Percentiles rank a stretch among this genome's conserved stretches.
Evolutionary conservation across 2,797 vertebrate genomes (phyloP).

Genomic region (Falco naumanni): DNA sequence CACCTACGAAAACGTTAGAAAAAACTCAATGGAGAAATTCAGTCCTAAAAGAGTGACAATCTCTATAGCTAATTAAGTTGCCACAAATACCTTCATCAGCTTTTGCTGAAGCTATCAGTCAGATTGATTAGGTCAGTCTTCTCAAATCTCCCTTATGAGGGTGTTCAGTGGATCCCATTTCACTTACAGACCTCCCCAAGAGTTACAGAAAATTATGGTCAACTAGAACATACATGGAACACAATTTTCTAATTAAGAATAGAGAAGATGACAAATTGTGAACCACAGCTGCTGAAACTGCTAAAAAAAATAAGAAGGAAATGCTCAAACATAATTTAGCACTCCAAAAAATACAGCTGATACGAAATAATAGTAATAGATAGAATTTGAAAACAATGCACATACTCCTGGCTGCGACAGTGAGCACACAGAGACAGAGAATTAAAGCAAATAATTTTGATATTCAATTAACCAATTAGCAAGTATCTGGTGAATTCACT

Average conservation of each 20-base stretch:
- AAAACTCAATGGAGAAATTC: background rate
- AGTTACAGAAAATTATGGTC: background rate
- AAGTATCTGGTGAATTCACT: background rate
- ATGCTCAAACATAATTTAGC: background rate
- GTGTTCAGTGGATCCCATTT: background rate
- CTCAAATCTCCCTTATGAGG: background rate
- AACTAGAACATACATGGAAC: background rate
- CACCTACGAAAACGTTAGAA: background rate
- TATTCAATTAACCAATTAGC: background rate
- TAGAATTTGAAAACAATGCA: background rate
- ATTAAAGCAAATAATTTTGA: background rate
- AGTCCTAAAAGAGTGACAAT: background rate
- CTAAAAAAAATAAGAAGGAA: background rate
- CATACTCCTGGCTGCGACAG: background rate
- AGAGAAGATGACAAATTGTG: background rate
- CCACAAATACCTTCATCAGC: background rate
- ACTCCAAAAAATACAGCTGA: background rate
- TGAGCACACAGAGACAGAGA: background rate
- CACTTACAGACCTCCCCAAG: background rate
- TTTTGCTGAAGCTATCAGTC: background rate
- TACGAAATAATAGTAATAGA: background rate
- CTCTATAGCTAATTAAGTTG: background rate
- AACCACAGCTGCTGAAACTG: background rate
- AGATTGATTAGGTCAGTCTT: background rate
- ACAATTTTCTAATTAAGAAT: background rate